Base-by-base conservation (phyloP, 2,113 vertebrate genomes). In the Alosa alosa region DNA sequence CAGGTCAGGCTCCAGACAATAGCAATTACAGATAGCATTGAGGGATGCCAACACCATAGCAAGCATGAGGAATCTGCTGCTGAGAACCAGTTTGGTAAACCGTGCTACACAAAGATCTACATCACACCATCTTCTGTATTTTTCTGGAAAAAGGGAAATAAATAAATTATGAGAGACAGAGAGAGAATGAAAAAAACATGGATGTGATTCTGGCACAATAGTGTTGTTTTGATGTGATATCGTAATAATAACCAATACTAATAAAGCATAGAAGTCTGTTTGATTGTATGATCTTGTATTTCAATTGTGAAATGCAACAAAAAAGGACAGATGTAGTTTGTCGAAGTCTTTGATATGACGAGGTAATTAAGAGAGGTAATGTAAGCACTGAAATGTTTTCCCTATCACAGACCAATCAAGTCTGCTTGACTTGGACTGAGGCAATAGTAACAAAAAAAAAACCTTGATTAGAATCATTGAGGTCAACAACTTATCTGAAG, bases 11-110 rank as follows among this genome's bases (percentile, higher is more conserved):
- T 6, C 6, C 72, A 89, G 64, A 89, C 85, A 85, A 85, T 55
- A 81, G 20, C 68, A 86, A 55, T 87, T 84, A 87, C 64, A 83
- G 88, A 89, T 90, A 90, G 52, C 82, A 90, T 89, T 86, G 45
- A 45, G 57, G 49, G 15, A 9, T 20, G 20, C 52, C 44, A 10
- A 10, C 9, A 49, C 55, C 82, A 82, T 75, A 44, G 46, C 44
- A 52, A 84, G 39, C 68, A 82, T 87, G 81, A 86, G 82, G 86
- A 84, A 88, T 88, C 64, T 83, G 41, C 84, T 44, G 41, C 47
- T 41, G 84, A 68, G 20, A 82, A 36, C 8, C 85, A 81, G 45
- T 78, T 75, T 68, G 50, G 47, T 6, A 83, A 85, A 45, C 17
- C 9, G 4, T n/a, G 31, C 25, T 4, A 83, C n/a, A 75, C 44